Base-by-base conservation (phyloP, 2,797 vertebrate species). In the Oceanodroma leucorhoa region DNA sequence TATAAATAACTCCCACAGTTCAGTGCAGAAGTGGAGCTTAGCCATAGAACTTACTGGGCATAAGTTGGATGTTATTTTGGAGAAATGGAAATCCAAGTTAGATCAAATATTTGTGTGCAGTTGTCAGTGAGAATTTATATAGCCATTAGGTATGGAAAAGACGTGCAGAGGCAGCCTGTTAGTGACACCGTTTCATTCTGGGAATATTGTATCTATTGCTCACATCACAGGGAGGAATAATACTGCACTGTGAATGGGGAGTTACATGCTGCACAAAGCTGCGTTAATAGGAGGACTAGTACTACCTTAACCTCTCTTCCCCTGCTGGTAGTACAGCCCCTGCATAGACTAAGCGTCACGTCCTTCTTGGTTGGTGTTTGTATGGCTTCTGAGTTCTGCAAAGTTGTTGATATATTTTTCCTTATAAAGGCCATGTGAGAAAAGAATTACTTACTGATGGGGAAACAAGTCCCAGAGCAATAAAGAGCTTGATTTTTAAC, bases 1-100 rank as follows among this genome's bases (percentile, higher is more conserved):
- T 96, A 95, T 92, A 92, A 96, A 95, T 95, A 95, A 85, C 83
- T 93, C 46, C 75, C 51, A 36, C 55, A 55, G 51, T 70, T 88
- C 83, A 83, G 83, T 76, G 55, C 2, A 71, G 70, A 75, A 89
- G 53, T 72, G 38, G 45, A 83, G 40, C 66, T 87, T 55, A 90
- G 40, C 69, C 66, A 20, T 13, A 79, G 72, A 67, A 57, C 30
- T 66, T 66, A 53, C 53, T 73, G 69, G 73, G 46, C 8, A 1
- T 50, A 93, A 82, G 26, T 12, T 70, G 83, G 80, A 54, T 0
- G 0, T 69, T 57, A n/a, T 55, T 85, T 80, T 83, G 38, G 67
- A 83, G 57, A 95, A 73, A 57, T 23, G 27, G 48, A 90, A 88
- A 87, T 67, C 45, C 60, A 65, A 50, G 26, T 57, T 55, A 60